Evolutionary conservation across 2,888 invertebrate species (phyloP).

Genomic region (Caenorhabditis afra): DNA sequence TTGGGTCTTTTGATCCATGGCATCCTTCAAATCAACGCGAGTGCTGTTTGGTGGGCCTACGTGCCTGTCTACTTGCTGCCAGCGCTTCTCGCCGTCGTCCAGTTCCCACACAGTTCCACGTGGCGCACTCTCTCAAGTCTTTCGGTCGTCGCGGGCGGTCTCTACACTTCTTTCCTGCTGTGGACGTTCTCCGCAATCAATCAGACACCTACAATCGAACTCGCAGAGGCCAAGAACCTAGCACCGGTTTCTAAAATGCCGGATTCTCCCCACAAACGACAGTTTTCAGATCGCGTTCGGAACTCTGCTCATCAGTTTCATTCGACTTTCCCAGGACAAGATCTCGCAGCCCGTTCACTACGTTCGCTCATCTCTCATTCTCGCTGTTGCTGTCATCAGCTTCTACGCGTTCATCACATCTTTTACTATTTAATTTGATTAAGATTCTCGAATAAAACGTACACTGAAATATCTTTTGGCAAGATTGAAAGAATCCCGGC

Average conservation of each 20-base stretch:
- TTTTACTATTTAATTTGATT: conserved; percentile 7
- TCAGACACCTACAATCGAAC: conserved; percentile 26
- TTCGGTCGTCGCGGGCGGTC: conserved; percentile 38
- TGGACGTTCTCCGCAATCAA: conserved; percentile 49
- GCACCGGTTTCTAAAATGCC: conserved; percentile 26
- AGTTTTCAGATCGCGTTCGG: conserved; percentile 38
- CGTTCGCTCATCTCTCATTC: conserved; percentile 30
- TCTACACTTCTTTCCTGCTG: conserved; percentile 41
- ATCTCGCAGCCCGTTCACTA: conserved; percentile 41
- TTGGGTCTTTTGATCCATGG: conserved; percentile 25
- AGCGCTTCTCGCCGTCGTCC: conserved; percentile 28
- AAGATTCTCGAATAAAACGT: conserved; percentile 1
- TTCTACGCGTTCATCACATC: conserved; percentile 26
- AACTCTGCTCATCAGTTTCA: conserved; percentile 39
- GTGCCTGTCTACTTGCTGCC: conserved; percentile 37
- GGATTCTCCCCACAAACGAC: neutral
- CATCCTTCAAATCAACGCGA: conserved; percentile 22
- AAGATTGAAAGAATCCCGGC: conserved; percentile 33
- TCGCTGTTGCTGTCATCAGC: conserved; percentile 7
- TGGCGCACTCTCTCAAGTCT: conserved; percentile 50
- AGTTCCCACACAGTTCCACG: conserved; percentile 27
- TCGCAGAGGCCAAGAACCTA: conserved; percentile 39
- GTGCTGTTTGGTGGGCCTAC: conserved; percentile 43
- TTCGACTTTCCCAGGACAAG: conserved; percentile 42
- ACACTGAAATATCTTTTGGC: conserved; percentile 49